Evolutionary conservation across 2,888 invertebrate species (phyloP).

Genomic region (Cabera pusaria): DNA sequence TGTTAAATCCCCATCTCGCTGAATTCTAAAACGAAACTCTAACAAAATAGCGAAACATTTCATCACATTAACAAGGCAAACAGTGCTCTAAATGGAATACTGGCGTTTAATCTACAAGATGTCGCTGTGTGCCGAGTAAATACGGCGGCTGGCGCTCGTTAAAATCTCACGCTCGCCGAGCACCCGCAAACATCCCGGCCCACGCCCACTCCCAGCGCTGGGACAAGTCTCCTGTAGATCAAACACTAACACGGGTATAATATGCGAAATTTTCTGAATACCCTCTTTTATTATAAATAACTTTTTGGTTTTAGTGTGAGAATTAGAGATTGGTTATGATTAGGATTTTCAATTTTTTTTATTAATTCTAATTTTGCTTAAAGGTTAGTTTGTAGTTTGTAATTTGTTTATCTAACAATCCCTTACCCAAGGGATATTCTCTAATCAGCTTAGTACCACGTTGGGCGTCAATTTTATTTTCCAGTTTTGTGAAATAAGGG

Average conservation of each 20-base stretch:
- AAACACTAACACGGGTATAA: slow-evolving; percentile 3
- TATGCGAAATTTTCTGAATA: not conserved
- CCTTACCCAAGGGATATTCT: no score
- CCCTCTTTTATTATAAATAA: no score
- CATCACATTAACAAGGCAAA: slow-evolving; percentile 16
- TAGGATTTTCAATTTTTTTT: no score
- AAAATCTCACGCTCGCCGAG: slow-evolving; percentile 57
- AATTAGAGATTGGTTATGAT: no score
- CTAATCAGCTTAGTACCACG: no score
- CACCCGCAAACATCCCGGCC: slow-evolving; percentile 28
- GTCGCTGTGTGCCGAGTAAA: slow-evolving; percentile 49
- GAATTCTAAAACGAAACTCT: no score
- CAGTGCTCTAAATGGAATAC: slow-evolving; percentile 12
- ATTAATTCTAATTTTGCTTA: no score
- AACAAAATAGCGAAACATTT: no score
- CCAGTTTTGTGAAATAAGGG: not conserved
- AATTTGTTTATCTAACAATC: no score
- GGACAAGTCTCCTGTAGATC: slow-evolving; percentile 4
- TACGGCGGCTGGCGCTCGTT: slow-evolving; percentile 55
- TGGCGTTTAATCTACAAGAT: slow-evolving; percentile 56
- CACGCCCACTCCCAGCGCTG: slow-evolving; percentile 24
- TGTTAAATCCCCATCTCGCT: no score
- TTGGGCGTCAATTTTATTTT: slow-evolving; percentile 9
- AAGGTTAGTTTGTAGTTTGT: no score
- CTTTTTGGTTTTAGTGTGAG: no score